Evolutionary conservation across 2,113 vertebrate genomes (phyloP).

Genomic region (Pionites leucogaster): DNA sequence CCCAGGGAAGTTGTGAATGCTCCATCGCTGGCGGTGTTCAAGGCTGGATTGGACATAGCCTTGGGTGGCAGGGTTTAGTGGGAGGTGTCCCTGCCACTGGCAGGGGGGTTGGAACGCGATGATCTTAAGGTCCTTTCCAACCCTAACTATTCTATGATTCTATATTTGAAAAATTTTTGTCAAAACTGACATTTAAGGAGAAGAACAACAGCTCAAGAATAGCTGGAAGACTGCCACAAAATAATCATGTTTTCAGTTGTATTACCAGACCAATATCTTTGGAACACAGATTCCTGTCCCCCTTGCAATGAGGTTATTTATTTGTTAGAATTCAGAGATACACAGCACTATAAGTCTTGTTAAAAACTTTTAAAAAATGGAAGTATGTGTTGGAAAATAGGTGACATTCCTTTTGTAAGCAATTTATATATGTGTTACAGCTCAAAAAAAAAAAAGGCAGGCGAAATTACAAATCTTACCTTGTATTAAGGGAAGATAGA

Average conservation of each 20-base stretch:
- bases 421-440: background rate
- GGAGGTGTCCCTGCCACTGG: too few relatives aligned
- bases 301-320: background rate
- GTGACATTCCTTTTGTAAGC: background rate
- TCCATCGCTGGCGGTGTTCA: too few relatives aligned
- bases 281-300: background rate
- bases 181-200: background rate
- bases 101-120: too few relatives aligned
- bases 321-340: background rate
- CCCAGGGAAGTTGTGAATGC: too few relatives aligned
- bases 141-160: too few relatives aligned
- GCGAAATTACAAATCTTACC: slow-evolving; percentile 68
- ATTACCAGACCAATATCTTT: background rate
- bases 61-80: too few relatives aligned
- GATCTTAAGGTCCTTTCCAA: too few relatives aligned
- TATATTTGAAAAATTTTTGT: background rate
- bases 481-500: slow-evolving; percentile 95
- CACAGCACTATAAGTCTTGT: background rate
- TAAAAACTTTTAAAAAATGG: background rate
- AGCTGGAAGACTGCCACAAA: background rate
- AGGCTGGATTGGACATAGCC: too few relatives aligned
- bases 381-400: background rate
- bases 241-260: background rate
- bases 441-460: background rate
- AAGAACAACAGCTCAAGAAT: background rate